These are phyloP conservation scores for Acholoe squamosa DNA, from an alignment of 2,888 invertebrate species.

Conservation along the genomic window DNA sequence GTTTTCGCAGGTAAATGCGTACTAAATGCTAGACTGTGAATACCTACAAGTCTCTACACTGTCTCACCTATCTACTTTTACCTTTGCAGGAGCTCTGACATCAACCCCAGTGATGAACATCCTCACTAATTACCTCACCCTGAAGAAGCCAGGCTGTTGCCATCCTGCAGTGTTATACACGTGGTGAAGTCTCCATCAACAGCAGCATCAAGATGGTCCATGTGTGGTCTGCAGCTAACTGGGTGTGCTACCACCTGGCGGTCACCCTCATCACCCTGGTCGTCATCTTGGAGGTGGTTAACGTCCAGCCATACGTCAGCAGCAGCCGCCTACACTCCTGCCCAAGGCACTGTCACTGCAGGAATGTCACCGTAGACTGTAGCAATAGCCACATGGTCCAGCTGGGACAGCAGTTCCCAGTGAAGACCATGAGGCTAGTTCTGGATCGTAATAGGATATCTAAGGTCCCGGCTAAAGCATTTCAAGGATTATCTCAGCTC, in stretches of 20 bases:
- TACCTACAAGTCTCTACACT: too few species aligned
- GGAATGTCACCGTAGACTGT: conserved; percentile 51
- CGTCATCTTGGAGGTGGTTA: background rate
- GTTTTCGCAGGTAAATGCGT: too few species aligned
- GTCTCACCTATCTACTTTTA: too few species aligned
- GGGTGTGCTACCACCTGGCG: conserved; percentile 17
- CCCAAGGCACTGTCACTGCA: conserved; percentile 60
- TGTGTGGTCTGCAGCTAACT: background rate
- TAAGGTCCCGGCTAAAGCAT: conserved; percentile 14
- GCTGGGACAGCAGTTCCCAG: conserved; percentile 43
- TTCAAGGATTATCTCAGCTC: conserved; percentile 44
- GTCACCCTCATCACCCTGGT: background rate
- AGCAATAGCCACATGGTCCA: conserved; percentile 19
- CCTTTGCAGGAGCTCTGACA: too few species aligned
- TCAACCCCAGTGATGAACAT: too few species aligned
- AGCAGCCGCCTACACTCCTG: conserved; percentile 19
- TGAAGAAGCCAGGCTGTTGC: too few species aligned
- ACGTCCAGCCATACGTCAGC: background rate
- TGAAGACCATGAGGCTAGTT: background rate
- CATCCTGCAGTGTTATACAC: too few species aligned
- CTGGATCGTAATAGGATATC: conserved; percentile 54
- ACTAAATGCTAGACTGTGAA: too few species aligned
- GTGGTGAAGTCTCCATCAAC: too few species aligned
- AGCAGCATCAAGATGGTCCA: background rate
- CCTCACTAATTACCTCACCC: too few species aligned